Percentiles rank a stretch among this genome's conserved stretches.
Conservation (phyloP, 2,113 vertebrate species). For the Spea multiplicata region DNA sequence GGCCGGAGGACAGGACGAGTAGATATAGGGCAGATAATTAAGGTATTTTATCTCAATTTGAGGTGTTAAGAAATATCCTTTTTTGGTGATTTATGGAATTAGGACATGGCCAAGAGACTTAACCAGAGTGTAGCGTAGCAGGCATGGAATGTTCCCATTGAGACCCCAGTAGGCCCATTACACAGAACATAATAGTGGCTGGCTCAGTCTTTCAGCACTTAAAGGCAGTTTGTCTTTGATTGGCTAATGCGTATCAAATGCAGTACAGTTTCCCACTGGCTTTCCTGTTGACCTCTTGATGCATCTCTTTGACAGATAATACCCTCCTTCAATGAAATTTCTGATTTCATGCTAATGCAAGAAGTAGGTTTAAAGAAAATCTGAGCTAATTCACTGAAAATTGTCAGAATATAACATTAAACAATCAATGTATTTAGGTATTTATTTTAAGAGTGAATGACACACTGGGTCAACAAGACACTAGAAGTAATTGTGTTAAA, state of each 20-base stretch:
- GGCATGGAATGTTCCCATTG: constrained; percentile 51
- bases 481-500: neutral
- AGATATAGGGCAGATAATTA: constrained; percentile 70
- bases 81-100: constrained; percentile 71
- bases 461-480: neutral
- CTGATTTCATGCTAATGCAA: constrained; percentile 60
- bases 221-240: constrained; percentile 63
- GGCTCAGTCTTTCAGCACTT: constrained; percentile 51
- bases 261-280: constrained; percentile 64
- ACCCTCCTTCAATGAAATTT: constrained; percentile 58
- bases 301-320: constrained; percentile 61
- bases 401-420: constrained; percentile 54
- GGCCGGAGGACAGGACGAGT: constrained; percentile 63
- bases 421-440: constrained; percentile 26
- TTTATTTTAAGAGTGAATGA: constrained; percentile 36
- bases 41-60: constrained; percentile 81
- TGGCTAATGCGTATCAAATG: constrained; percentile 66
- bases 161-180: constrained; percentile 53
- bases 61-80: constrained; percentile 76
- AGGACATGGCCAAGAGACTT: constrained; percentile 41
- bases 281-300: constrained; percentile 59
- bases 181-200: constrained; percentile 18
- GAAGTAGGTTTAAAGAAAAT: constrained; percentile 59
- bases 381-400: constrained; percentile 61
- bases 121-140: constrained; percentile 33